Evolutionary conservation across 2,888 invertebrate genomes (phyloP), one percentile per base, ranked within the genome.

Genomic region (Lepidonotus clava): DNA sequence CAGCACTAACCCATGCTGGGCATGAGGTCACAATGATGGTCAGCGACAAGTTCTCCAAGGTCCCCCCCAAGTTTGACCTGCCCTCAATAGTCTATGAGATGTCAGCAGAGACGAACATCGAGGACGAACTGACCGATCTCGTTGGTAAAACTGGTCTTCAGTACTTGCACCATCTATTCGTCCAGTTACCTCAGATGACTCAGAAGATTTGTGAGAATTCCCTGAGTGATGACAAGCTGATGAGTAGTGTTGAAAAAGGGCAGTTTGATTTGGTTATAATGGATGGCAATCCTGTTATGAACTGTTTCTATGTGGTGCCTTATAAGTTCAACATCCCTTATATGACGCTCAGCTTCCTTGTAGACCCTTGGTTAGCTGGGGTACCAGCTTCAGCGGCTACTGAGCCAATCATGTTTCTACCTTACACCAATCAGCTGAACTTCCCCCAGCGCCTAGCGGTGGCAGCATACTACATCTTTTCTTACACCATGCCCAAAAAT

Each of bases 251-350:
- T n/a, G 24, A 38, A 38, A 76, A 34, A 1, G 21, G 38, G 38
- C 21, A 40, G 40, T 83, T 83, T 51, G 83, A 83, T 46, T 32
- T 83, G 28, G 83, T 51, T 18, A 6, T 83, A 46, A 1, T 46
- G 24, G 83, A 83, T 28, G 51, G 46, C 18, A 51, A 46, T 24
- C 83, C 41, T 0, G 1, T 5, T 41, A 8, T 46, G 8, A 1
- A 51, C 51, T 83, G 83, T 24, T 18, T 83, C 21, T 46, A 83
- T 83, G 32, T 83, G 24, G 46, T 83, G 28, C 83, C 83, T 0
- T 83, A 83, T 51, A 83, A 83, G 28, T 46, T 46, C n/a, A 32
- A 46, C 46, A 83, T 83, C 28, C 83, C 83, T 41, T 83, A 46
- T 51, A 51, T 83, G 18, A 46, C 32, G 1, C 1, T 46, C 1